Percentiles rank a stretch among this genome's conserved stretches.
These are phyloP conservation scores for Pipistrellus pygmaeus DNA, from an alignment of 2,797 vertebrate genomes.

Conservation along the genomic window DNA sequence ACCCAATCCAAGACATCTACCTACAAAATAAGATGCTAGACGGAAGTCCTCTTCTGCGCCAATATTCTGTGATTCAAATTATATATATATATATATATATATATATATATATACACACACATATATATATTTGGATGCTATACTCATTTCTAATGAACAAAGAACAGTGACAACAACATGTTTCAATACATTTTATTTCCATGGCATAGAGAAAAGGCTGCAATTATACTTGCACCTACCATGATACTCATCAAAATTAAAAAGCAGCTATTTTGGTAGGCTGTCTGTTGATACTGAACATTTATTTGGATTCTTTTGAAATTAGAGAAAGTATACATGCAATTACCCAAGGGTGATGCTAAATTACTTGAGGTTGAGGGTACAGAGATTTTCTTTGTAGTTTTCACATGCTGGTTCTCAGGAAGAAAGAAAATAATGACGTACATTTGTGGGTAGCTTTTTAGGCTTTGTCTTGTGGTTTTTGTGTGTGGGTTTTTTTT, in stretches of 20 bases:
- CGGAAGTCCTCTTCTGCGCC: background rate
- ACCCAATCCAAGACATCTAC: background rate
- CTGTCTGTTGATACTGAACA: background rate
- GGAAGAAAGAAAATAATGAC: constrained; percentile 26
- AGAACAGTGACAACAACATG: background rate
- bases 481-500: background rate
- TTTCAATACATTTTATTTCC: constrained; percentile 15
- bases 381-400: constrained; percentile 37
- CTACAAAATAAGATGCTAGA: background rate
- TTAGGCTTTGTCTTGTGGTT: background rate
- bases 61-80: background rate
- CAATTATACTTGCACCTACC: constrained; percentile 46
- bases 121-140: background rate
- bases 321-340: constrained; percentile 22
- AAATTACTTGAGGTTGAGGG: constrained; percentile 42
- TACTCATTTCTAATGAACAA: background rate
- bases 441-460: background rate
- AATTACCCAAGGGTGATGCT: constrained; percentile 34
- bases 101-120: background rate
- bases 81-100: background rate
- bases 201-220: background rate
- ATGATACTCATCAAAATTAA: constrained; percentile 60
- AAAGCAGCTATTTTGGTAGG: constrained; percentile 11
- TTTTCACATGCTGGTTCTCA: constrained; percentile 1
- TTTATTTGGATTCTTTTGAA: constrained; percentile 67